Base-by-base conservation (phyloP, 1,140 invertebrate genomes). In the Temnothorax curvispinosus region DNA sequence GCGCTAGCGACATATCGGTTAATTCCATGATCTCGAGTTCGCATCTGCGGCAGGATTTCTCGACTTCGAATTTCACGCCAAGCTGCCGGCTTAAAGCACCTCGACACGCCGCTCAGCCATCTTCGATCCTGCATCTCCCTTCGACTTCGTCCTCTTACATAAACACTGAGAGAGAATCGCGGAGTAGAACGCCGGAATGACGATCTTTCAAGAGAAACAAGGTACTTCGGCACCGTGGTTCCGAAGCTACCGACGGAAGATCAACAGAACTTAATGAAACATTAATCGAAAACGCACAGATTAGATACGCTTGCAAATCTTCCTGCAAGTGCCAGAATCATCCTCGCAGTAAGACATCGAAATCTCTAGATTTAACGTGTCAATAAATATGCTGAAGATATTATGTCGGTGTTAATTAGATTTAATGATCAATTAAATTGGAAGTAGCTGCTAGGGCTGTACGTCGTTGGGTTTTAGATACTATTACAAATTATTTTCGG, bases 71-170 rank as follows among this genome's bases (percentile, higher is more conserved):
- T 90, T 88, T 90, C 86, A 81, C 81, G 85, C 86, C 60, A 86
- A 88, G 71, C 89, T 90, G 81, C 78, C 81, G 80, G 89, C 76
- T 90, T 90, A 90, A 90, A 77, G n/a, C 75, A 64, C 76, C 89
- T 76, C 89, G 86, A 81, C 89, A 86, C 76, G 41, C 76, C 64
- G 64, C 60, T 80, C 60, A 84, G 44, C 89, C 86, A 71, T 85
- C 88, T 86, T 87, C 89, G 84, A 90, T 90, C 89, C 81, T 77
- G 84, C 89, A 72, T 90, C 89, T 90, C 80, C 81, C 81, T 90
- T 90, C 86, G 81, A 90, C 87, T 90, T 90, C 47, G 77, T 82
- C 90, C 82, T 86, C 64, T 72, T 90, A 72, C 71, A 88, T 91
- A 91, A 91, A 91, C 89, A 91, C 80, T 87, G 72, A 35, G 76